These are phyloP conservation scores for Zosterops japonicus DNA, from an alignment of 2,113 vertebrate species.

Conservation along the genomic window DNA sequence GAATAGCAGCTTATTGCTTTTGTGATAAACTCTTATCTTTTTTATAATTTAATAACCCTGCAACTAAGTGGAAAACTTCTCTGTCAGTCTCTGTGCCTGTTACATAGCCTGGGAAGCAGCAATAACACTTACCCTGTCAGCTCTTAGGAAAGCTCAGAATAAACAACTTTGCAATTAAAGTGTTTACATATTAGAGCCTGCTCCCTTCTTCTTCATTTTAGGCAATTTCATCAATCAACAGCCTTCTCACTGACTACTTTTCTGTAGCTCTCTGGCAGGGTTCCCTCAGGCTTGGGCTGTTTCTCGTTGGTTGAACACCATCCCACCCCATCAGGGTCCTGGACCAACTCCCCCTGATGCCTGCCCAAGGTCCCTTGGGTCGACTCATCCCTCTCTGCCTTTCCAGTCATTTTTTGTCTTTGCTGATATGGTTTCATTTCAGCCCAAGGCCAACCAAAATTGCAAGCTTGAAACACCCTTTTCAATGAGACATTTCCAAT, in stretches of 20 bases:
- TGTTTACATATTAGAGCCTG: not conserved
- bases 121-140: not conserved
- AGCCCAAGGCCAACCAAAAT: not conserved
- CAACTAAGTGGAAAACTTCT: not conserved
- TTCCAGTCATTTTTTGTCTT: not conserved
- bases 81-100: not conserved
- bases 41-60: not conserved
- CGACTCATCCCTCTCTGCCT: not conserved
- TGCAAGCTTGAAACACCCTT: not conserved
- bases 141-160: not conserved
- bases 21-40: not conserved
- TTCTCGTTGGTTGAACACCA: not conserved
- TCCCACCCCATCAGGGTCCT: not conserved
- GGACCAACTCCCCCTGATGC: not conserved
- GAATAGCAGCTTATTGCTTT: not conserved
- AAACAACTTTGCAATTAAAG: not conserved
- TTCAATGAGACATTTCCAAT: not conserved
- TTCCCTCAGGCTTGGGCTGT: not conserved
- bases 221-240: not conserved
- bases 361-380: accelerated
- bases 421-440: not conserved
- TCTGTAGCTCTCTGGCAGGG: not conserved
- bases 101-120: not conserved
- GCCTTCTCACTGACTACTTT: not conserved
- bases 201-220: not conserved